Evolutionary conservation across 2,797 vertebrate genomes (phyloP).

Genomic region (Phataginus tricuspis): DNA sequence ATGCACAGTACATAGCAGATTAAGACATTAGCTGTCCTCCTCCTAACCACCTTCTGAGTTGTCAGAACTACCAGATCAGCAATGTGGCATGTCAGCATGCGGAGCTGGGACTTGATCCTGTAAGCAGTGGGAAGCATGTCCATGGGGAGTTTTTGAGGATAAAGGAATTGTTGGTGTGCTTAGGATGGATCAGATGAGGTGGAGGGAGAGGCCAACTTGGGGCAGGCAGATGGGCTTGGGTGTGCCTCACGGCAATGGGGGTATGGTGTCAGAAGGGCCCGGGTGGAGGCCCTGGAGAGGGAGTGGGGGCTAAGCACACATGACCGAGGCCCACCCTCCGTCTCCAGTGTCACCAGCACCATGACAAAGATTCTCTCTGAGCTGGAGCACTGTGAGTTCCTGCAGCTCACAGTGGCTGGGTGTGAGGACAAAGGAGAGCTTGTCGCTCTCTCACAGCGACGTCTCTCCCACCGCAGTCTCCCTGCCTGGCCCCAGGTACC

Average conservation of each 20-base stretch:
- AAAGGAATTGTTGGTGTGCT: not conserved
- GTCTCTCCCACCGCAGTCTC: not conserved
- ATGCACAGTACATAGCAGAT: accelerated
- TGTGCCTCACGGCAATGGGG: not conserved
- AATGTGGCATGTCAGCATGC: not conserved
- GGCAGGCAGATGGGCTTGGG: not conserved
- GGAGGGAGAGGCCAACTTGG: not conserved
- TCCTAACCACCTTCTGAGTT: too few species aligned
- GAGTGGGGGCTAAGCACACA: not conserved
- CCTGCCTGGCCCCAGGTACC: not conserved
- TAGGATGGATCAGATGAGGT: not conserved
- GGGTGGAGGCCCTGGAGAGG: not conserved
- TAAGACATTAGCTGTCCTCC: not conserved
- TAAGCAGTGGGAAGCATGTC: not conserved
- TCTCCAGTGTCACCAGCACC: not conserved
- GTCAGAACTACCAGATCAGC: not conserved
- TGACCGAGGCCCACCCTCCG: not conserved
- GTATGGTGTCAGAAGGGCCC: not conserved
- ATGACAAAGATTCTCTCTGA: not conserved
- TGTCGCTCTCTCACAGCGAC: accelerated
- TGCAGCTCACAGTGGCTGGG: not conserved
- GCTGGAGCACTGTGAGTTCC: not conserved
- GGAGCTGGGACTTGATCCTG: not conserved
- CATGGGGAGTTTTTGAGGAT: not conserved
- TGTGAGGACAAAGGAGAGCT: not conserved